These are phyloP conservation scores for Belgica antarctica DNA, from an alignment of 2,888 invertebrate genomes.

Conservation along the genomic window DNA sequence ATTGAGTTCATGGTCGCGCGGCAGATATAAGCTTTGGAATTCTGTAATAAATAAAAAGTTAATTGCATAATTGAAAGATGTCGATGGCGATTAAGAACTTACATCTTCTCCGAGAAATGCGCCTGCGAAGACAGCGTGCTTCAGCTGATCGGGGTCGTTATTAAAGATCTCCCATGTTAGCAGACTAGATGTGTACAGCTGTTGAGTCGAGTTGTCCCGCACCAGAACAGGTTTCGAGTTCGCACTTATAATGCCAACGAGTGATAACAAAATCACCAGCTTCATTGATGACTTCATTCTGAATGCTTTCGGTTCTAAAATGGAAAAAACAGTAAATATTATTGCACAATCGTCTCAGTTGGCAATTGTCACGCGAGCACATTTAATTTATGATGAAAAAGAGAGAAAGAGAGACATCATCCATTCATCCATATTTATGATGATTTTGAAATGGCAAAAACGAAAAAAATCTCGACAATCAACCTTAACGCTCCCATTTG, in stretches of 20 bases:
- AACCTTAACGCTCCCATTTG: conserved; percentile 28
- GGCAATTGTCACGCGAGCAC: background rate
- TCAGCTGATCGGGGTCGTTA: conserved; percentile 57
- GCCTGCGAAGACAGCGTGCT: conserved; percentile 68
- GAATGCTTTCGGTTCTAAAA: background rate
- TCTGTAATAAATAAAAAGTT: conserved; percentile 15
- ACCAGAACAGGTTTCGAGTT: conserved; percentile 26
- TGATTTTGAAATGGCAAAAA: background rate
- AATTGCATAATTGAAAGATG: conserved; percentile 22
- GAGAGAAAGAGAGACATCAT: background rate
- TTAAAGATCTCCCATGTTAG: conserved; percentile 67
- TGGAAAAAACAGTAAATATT: background rate
- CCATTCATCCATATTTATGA: conserved; percentile 9
- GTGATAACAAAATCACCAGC: conserved; percentile 26
- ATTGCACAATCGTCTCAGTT: background rate
- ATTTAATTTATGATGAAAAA: background rate
- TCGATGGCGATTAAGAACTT: conserved; percentile 30
- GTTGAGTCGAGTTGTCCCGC: conserved; percentile 57
- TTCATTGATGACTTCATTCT: background rate
- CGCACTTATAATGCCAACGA: background rate
- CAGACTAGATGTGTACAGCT: conserved; percentile 76
- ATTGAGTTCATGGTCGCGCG: conserved; percentile 69
- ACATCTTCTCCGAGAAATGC: conserved; percentile 52
- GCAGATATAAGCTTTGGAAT: conserved; percentile 65
- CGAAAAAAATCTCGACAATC: background rate